phyloP scores from a whole-genome alignment of 2,888 invertebrate genomes.

The Tachina lurida region DNA sequence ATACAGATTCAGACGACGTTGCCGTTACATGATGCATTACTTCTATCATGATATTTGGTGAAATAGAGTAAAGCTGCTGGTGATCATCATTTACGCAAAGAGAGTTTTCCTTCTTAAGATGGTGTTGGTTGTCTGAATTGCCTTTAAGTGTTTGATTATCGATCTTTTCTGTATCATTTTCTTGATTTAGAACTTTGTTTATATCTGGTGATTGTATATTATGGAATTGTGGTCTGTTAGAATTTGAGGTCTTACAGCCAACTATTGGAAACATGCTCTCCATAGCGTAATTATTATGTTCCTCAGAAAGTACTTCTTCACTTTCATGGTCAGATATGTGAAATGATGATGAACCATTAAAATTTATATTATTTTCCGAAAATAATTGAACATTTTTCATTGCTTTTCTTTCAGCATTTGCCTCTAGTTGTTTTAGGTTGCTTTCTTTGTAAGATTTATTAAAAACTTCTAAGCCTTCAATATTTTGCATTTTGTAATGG shows the following conservation, averaged over 20 bases:
- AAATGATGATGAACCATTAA: not conserved
- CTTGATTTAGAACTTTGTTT: not conserved
- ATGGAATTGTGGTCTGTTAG: not conserved
- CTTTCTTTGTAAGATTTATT: not conserved
- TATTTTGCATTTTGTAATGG: not conserved
- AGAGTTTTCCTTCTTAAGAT: slow-evolving; percentile 23
- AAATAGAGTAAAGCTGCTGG: not conserved
- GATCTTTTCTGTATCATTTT: not conserved
- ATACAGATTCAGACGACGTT: not conserved
- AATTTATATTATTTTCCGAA: not conserved
- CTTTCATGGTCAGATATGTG: not conserved
- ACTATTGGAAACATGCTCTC: slow-evolving; percentile 8
- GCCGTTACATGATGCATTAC: not conserved
- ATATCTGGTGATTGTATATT: not conserved
- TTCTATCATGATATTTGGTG: slow-evolving; percentile 2
- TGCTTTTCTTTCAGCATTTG: not conserved
- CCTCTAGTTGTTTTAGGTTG: not conserved
- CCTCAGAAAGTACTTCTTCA: not conserved
- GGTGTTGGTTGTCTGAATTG: not conserved
- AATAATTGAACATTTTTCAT: not conserved
- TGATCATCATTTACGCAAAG: slow-evolving; percentile 25
- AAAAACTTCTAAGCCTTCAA: not conserved
- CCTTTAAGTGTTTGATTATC: not conserved
- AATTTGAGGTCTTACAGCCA: not conserved
- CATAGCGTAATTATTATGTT: not conserved